Percentiles rank a stretch among this genome's conserved stretches.
These are phyloP conservation scores for Centropus bengalensis DNA, from an alignment of 2,113 vertebrate genomes.

Conservation along the genomic window DNA sequence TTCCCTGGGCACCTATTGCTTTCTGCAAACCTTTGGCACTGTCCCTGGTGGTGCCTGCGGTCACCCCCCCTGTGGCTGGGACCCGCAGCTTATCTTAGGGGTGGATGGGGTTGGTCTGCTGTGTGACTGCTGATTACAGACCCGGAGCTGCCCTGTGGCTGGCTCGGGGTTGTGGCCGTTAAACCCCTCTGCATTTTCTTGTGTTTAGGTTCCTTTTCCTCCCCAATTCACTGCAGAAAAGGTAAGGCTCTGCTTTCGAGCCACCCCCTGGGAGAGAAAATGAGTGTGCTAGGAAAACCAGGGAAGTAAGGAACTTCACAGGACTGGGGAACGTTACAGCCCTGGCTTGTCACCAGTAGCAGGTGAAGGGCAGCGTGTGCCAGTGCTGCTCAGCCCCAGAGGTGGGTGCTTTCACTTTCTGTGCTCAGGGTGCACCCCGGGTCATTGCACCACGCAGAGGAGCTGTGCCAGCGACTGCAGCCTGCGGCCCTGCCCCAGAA, in stretches of 20 bases:
- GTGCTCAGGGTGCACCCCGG: neutral
- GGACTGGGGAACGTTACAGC: neutral
- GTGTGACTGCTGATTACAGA: neutral
- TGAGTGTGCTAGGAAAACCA: neutral
- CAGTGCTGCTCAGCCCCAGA: neutral
- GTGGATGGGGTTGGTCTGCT: neutral
- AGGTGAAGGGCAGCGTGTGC: neutral
- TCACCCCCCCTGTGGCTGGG: neutral
- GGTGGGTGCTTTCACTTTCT: neutral
- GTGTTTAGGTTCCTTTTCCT: neutral
- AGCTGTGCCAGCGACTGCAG: neutral
- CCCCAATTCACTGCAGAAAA: accelerated
- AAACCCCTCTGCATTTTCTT: neutral
- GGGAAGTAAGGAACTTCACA: neutral
- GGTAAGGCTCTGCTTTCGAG: neutral
- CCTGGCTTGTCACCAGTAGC: neutral
- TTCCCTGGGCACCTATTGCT: neutral
- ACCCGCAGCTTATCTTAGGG: neutral
- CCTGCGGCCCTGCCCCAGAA: neutral
- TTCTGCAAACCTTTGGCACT: neutral
- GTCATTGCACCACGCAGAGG: neutral
- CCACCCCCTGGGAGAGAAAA: neutral
- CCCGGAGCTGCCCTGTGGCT: neutral
- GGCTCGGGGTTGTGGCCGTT: neutral
- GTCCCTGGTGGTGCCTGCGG: neutral